Evolutionary conservation across 2,113 vertebrate genomes (phyloP).

Genomic region (Tragelaphus strepsiceros): DNA sequence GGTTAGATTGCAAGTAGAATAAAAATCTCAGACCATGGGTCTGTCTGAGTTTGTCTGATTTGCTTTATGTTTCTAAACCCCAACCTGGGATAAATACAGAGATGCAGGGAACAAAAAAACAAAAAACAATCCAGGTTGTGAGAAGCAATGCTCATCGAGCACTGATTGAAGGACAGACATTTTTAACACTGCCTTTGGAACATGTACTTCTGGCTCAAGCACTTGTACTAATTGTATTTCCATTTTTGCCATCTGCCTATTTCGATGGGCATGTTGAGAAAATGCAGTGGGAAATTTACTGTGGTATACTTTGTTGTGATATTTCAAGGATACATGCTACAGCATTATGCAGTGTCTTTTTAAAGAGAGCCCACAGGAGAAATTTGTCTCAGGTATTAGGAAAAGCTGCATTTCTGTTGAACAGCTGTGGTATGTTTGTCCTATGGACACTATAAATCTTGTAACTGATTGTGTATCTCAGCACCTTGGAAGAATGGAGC

Average conservation of each 20-base stretch:
- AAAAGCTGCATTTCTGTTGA: not conserved
- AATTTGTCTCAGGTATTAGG: conserved; percentile 4
- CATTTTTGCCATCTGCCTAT: not conserved
- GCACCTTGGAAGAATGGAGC: not conserved
- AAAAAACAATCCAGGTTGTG: not conserved
- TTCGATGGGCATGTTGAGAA: not conserved
- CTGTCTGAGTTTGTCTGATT: not conserved
- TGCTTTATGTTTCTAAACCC: not conserved
- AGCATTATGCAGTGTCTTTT: not conserved
- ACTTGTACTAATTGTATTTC: not conserved
- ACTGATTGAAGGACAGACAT: not conserved
- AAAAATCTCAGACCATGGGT: not conserved
- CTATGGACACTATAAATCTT: not conserved
- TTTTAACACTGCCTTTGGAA: not conserved
- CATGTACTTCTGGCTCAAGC: not conserved
- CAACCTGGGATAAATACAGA: not conserved
- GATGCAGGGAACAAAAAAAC: not conserved
- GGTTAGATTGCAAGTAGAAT: not conserved
- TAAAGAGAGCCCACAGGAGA: not conserved
- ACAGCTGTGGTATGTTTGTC: not conserved
- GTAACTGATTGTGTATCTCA: not conserved
- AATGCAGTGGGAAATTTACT: not conserved
- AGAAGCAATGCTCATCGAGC: not conserved
- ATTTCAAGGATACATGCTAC: not conserved
- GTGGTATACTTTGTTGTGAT: not conserved